Base-by-base conservation (phyloP, 2,113 vertebrate species). In the Eonycteris spelaea region DNA sequence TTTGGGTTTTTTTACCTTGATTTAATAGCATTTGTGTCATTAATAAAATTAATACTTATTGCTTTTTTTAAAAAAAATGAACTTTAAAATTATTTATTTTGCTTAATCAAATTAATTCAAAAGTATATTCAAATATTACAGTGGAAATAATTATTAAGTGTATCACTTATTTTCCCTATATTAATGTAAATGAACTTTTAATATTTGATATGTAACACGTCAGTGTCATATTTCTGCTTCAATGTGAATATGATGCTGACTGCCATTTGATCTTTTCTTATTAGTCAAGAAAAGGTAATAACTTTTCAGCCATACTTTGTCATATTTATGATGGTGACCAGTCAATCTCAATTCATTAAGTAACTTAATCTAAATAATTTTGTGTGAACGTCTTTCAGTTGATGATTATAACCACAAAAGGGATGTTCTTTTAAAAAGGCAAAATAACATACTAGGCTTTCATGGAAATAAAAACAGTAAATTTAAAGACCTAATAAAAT, bases 351-450 rank as follows among this genome's bases (percentile, higher is more conserved):
- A 77, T 77, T 91, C 15, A 79, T 85, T 92, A 75, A 94, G 38
- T 95, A 93, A 85, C 40, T 80, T 89, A 91, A 30, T 90, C 22
- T 79, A 40, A 87, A 33, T 90, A 16, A 91, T 73, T 96, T 97
- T 95, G 40, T 95, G 28, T 95, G 79, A 71, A 87, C 93, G 16
- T 91, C 43, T 90, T 83, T 92, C 30, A 73, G 30, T 82, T 90
- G 89, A 67, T 90, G 35, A 86, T 88, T 94, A 28, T 70, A 38
- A 48, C 19, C 73, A 10, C 38, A 85, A 51, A 85, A 79, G 53
- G 48, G 28, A 5, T 63, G 3, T 84, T 61, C 40, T 89, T 88
- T 91, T 45, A 68, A 93, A 65, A 96, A 55, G 55, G 45, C 55
- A 71, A 94, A 80, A 40, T 80, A 79, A 38, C 70, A 35, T 40